phyloP scores from a whole-genome alignment of 2,888 invertebrate species.

The Melitaea athalia region DNA sequence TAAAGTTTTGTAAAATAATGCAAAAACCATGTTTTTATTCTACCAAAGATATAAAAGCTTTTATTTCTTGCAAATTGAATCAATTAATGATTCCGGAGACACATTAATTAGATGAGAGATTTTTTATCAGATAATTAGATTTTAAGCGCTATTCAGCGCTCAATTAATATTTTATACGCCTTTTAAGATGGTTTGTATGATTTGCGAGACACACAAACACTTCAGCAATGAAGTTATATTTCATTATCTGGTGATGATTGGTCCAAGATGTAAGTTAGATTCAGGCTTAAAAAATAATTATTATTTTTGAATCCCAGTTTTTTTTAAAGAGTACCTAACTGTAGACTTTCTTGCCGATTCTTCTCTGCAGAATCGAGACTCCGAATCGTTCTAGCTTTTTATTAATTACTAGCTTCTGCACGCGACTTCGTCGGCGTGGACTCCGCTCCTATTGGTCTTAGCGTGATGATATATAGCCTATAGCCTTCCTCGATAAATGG shows the following conservation, averaged over 20 bases:
- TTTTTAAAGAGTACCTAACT: too few relatives aligned
- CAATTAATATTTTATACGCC: conserved; percentile 11
- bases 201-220: conserved; percentile 5
- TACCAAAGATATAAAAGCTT: conserved; percentile 16
- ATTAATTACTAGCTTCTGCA: too few relatives aligned
- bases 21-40: not conserved
- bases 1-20: too few relatives aligned
- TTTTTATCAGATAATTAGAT: conserved; percentile 22
- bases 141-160: conserved; percentile 15
- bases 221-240: conserved; percentile 28
- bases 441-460: too few relatives aligned
- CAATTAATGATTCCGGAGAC: conserved; percentile 23
- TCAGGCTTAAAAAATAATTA: not conserved
- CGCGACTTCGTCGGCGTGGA: too few relatives aligned
- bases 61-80: conserved; percentile 22
- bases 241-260: conserved; percentile 24
- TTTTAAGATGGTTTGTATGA: not conserved
- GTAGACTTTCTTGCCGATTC: too few relatives aligned
- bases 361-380: too few relatives aligned
- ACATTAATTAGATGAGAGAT: conserved; percentile 19
- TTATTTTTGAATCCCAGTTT: too few relatives aligned
- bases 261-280: conserved; percentile 3
- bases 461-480: too few relatives aligned
- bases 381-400: too few relatives aligned
- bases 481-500: too few relatives aligned